These are phyloP conservation scores for Cacoxenus indagator DNA, from an alignment of 2,888 invertebrate genomes.

Conservation along the genomic window DNA sequence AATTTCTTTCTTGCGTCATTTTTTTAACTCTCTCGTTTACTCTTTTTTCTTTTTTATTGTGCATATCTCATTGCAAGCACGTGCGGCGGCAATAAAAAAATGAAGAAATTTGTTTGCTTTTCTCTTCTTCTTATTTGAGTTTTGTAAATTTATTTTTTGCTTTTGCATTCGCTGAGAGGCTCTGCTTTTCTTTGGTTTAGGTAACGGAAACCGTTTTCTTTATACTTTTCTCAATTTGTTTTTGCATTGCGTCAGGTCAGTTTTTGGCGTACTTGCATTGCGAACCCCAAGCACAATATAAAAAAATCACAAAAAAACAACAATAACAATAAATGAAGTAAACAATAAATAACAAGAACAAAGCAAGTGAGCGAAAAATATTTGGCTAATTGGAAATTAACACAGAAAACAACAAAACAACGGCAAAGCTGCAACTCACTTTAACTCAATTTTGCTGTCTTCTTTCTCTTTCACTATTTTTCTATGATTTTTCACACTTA, in stretches of 20 bases:
- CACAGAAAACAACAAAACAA: neutral
- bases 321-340: neutral
- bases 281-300: neutral
- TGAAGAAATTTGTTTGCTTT: too few species aligned
- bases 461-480: too few species aligned
- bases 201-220: slow-evolving; percentile 15
- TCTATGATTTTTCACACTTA: neutral
- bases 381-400: too few species aligned
- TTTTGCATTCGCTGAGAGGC: too few species aligned
- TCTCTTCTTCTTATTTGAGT: too few species aligned
- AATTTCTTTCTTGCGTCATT: slow-evolving; percentile 11
- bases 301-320: neutral
- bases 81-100: slow-evolving; percentile 26
- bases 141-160: too few species aligned
- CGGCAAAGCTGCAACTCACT: too few species aligned
- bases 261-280: slow-evolving; percentile 29
- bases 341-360: neutral
- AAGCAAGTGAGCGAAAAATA: neutral
- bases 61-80: neutral
- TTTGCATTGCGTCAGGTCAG: slow-evolving; percentile 8
- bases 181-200: slow-evolving; percentile 29
- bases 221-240: slow-evolving; percentile 21
- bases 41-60: neutral
- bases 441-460: too few species aligned
- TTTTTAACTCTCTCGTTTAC: slow-evolving; percentile 14